Evolutionary conservation across 2,888 invertebrate genomes (phyloP).

Genomic region (Taphrorychus bicolor): DNA sequence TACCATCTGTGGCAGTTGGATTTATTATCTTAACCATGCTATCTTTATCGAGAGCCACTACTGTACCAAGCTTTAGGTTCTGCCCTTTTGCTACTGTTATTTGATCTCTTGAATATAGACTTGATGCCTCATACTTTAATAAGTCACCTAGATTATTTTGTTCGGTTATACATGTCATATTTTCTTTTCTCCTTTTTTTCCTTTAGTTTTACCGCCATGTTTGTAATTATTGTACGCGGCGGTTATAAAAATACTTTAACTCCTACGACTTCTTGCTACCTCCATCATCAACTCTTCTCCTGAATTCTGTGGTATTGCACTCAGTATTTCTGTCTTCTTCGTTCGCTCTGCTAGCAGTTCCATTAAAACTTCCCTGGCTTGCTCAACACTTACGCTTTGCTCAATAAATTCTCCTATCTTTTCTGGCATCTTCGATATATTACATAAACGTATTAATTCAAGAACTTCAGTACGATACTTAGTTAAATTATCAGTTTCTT

Average conservation of each 20-base stretch:
- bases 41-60: constrained; percentile 7
- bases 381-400: constrained; percentile 11
- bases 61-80: constrained; percentile 3
- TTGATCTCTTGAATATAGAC: constrained; percentile 6
- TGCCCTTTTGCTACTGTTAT: constrained; percentile 3
- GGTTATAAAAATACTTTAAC: constrained; percentile 1
- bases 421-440: constrained; percentile 3
- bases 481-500: neutral
- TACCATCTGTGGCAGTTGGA: constrained; percentile 18
- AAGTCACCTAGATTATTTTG: constrained; percentile 10
- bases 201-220: too few species aligned
- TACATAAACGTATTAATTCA: constrained; percentile 4
- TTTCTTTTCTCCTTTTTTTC: neutral
- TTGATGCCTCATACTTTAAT: constrained; percentile 11
- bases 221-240: too few species aligned
- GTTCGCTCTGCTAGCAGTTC: constrained; percentile 11
- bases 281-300: constrained; percentile 11
- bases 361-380: constrained; percentile 13
- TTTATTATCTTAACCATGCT: constrained; percentile 14
- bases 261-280: constrained; percentile 5
- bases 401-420: constrained; percentile 1
- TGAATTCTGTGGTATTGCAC: constrained; percentile 15
- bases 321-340: constrained; percentile 13
- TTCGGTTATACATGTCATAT: constrained; percentile 2
- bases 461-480: neutral